Evolutionary conservation across 2,888 invertebrate genomes (phyloP), one percentile per base, ranked within the genome.

Genomic region (Eristalis pertinax): DNA sequence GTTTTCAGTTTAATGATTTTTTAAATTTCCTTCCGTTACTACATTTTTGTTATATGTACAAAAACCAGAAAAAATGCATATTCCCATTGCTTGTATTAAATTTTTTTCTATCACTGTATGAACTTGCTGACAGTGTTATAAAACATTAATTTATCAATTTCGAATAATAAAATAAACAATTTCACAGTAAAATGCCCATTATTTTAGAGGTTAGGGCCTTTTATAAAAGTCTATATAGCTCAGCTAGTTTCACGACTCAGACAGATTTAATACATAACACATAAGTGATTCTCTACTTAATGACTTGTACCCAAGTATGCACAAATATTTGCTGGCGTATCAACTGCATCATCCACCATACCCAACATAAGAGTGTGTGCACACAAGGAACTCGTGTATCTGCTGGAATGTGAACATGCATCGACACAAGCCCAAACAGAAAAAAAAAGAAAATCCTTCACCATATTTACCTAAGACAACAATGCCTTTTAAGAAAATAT

Each of bases 401-500:
- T 65, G 19, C 26, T 64, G 32, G 74, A 80, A 74, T 74, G 24
- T 50, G 58, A 22, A 22, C 19, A 22, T 65, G n/a, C 15, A 65
- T 41, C 58, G 60, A 24, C 50, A 72, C 72, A 72, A 43, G 19
- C 7, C 50, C 4, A 65, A 75, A 41, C 15, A n/a, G 58, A 65
- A 41, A 22, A 43, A 26, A 26, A 13, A 35, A 19, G 15, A 22
- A 75, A 41, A 11, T 22, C 70, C 70, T 60, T 76, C 76, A 75
- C 64, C 64, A 56, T 38, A 68, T 58, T 73, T 43, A 63, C 68
- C 32, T 73, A 67, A 72, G 38, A 38, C 38, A 72, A 72, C 74
- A 74, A 58, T 75, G 41, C 43, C 29, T 77, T 83, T 78, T 73
- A 65, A 62, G 70, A 75, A 50, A 84, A 80, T 84, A 76, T 84